A percentile compares a stretch with the other conserved stretches of the same genome.
phyloP scores from a whole-genome alignment of 1,140 invertebrate species.

The Bombus cullumanus region DNA sequence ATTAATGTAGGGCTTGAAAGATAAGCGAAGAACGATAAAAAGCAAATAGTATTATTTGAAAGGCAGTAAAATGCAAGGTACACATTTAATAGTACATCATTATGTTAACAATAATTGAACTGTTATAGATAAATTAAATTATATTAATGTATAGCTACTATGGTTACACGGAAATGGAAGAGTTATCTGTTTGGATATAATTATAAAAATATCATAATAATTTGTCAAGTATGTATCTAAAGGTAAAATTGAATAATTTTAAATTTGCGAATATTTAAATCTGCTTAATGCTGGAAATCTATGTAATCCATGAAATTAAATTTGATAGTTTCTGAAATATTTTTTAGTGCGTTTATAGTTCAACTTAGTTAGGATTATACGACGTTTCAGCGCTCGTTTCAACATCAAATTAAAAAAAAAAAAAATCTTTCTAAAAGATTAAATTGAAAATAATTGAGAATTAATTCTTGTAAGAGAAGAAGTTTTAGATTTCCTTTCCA shows the following conservation, averaged over 20 bases:
- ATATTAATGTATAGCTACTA: not conserved
- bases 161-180: not conserved
- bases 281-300: not conserved
- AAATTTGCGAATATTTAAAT: not conserved
- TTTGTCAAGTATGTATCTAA: not conserved
- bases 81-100: not conserved
- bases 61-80: not conserved
- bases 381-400: not conserved
- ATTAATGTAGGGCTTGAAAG: too few relatives aligned
- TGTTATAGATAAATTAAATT: not conserved
- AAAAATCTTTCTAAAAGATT: not conserved
- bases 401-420: not conserved
- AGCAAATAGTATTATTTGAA: not conserved
- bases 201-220: not conserved
- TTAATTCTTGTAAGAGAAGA: not conserved
- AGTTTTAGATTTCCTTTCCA: not conserved
- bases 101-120: not conserved
- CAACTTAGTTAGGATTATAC: not conserved
- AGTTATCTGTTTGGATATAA: not conserved
- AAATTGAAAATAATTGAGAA: not conserved
- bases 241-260: not conserved
- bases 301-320: not conserved
- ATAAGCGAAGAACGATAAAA: not conserved
- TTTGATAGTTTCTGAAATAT: not conserved
- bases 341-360: not conserved